phyloP scores from a whole-genome alignment of 2,888 invertebrate species.

The Erebia epiphron region DNA sequence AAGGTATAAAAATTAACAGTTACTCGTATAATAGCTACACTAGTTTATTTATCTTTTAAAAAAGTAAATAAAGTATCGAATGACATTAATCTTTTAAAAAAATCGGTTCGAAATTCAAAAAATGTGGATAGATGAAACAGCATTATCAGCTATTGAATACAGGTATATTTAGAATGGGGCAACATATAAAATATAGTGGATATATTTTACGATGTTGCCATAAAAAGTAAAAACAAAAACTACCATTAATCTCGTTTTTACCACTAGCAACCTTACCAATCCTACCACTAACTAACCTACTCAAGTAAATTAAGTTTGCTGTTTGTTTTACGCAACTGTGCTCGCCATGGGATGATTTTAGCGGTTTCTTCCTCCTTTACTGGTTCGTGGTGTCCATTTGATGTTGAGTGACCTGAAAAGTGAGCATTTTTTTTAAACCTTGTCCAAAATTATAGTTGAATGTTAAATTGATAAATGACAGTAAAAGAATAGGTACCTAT shows the following conservation, averaged over 20 bases:
- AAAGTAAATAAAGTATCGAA: constrained; percentile 9
- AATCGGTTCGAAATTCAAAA: constrained; percentile 34
- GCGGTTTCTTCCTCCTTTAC: constrained; percentile 82
- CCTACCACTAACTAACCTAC: constrained; percentile 48
- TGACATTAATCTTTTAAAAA: constrained; percentile 20
- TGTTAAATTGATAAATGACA: too few relatives aligned
- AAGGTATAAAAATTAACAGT: constrained; percentile 44
- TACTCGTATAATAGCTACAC: constrained; percentile 25
- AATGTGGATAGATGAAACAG: constrained; percentile 17
- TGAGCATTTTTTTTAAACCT: not conserved
- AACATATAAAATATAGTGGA: constrained; percentile 36
- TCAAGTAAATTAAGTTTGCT: constrained; percentile 93
- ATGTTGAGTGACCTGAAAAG: constrained; percentile 63
- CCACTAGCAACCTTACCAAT: constrained; percentile 26
- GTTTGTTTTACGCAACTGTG: constrained; percentile 94
- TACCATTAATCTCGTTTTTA: constrained; percentile 22
- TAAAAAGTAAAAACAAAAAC: constrained; percentile 32
- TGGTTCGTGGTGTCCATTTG: constrained; percentile 69
- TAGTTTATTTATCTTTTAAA: constrained; percentile 21
- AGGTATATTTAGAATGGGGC: constrained; percentile 14
- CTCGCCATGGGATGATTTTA: constrained; percentile 94
- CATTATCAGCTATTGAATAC: constrained; percentile 20
- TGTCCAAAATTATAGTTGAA: too few relatives aligned
- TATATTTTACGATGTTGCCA: constrained; percentile 58
- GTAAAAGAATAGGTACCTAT: too few relatives aligned